Evolutionary conservation across 2,888 invertebrate genomes (phyloP), one percentile per base, ranked within the genome.

Genomic region (Drosophila leonis): DNA sequence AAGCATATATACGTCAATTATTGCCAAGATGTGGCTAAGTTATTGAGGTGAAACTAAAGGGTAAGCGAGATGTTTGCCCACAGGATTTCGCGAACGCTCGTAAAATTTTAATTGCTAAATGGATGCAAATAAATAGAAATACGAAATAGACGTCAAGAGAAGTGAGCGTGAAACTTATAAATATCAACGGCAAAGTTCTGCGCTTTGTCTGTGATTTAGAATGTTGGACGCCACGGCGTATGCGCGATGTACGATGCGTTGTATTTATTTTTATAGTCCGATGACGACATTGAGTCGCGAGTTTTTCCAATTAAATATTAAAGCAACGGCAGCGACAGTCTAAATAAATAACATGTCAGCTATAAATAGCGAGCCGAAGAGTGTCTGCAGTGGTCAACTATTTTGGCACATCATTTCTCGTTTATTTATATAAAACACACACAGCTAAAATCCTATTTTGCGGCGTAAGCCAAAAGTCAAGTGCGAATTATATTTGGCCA

Each of bases 231-330:
- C 64, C 66, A 65, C 63, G 65, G 64, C 72, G 66, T 77, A 80
- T 77, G 41, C 65, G 57, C 67, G 42, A 66, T 24, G 24, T 63
- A 54, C 67, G 42, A 66, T 73, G 39, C 37, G 65, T 5, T 48
- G 35, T 67, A 65, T 82, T 84, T 85, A 88, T 85, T 85, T 88
- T 83, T 72, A 79, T 77, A 57, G 55, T 71, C 37, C 72, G 65
- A 84, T 89, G 86, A 87, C 89, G 86, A 87, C 88, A 89, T 89
- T 89, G 85, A 65, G 69, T 48, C 39, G 80, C 82, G 74, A 75
- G 82, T 78, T 75, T 82, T 82, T 88, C 78, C 80, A 84, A 84
- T 86, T 87, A 89, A 87, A 78, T 78, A 60, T 72, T 74, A 68
- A 75, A 72, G 70, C 72, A 57, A 5, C 24, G 6, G 15, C 60